Conservation (phyloP, 2,888 invertebrate genomes). For the Metacarcinus magister region DNA sequence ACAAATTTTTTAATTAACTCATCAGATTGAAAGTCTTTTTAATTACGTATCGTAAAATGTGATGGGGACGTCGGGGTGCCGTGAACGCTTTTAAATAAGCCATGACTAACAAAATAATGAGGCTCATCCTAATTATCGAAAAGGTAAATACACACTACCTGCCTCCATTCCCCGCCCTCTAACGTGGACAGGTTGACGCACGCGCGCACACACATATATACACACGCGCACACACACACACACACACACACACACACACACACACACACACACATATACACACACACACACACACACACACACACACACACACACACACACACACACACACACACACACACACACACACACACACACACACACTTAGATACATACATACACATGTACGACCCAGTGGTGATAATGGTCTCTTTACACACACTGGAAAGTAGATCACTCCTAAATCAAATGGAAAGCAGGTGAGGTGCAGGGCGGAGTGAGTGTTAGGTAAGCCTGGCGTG, state of each 20-base stretch:
- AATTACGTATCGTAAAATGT: constrained; percentile 29
- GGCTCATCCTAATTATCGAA: constrained; percentile 11
- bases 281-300: background rate
- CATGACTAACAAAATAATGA: constrained; percentile 49
- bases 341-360: too few species aligned
- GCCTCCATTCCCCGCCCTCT: too few species aligned
- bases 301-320: background rate
- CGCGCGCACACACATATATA: too few species aligned
- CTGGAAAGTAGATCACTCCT: background rate
- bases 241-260: background rate
- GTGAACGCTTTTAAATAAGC: constrained; percentile 1
- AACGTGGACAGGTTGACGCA: too few species aligned
- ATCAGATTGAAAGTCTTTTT: background rate
- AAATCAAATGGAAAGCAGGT: background rate
- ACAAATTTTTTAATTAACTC: background rate
- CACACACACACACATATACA: background rate
- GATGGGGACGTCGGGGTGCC: background rate
- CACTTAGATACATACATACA: too few species aligned
- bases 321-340: background rate
- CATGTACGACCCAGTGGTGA: too few species aligned
- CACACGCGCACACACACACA: background rate
- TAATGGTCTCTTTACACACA: background rate
- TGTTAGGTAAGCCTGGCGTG: background rate
- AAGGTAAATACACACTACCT: background rate
- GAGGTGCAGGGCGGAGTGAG: background rate